phyloP scores from a whole-genome alignment of 2,888 invertebrate genomes.

The Perizoma affinitatum region DNA sequence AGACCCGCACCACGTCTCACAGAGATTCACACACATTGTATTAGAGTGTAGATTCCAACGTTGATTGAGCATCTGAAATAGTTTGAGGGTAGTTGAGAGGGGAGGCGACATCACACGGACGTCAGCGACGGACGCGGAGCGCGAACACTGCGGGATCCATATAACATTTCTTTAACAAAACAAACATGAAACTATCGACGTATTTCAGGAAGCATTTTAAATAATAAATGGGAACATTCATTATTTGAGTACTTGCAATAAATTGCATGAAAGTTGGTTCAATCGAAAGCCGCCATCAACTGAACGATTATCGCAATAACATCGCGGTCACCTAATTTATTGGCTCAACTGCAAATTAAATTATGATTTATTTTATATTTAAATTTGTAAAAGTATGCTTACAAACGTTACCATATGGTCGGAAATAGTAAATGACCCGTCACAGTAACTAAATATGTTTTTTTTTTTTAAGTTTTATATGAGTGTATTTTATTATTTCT shows the following conservation, averaged over 20 bases:
- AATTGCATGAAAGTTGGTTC: not conserved
- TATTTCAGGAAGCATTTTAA: no score
- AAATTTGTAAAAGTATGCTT: no score
- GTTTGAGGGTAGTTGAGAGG: not conserved
- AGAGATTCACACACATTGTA: not conserved
- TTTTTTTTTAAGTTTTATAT: no score
- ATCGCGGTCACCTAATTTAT: slow-evolving; percentile 10
- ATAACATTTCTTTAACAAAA: no score
- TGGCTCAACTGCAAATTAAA: not conserved
- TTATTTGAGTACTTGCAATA: not conserved
- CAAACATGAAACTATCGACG: no score
- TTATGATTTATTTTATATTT: no score
- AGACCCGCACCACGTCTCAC: not conserved
- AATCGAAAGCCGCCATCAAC: slow-evolving; percentile 15
- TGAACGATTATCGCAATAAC: slow-evolving; percentile 22
- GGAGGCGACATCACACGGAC: slow-evolving; percentile 1
- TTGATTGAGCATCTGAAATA: not conserved
- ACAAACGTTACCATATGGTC: no score
- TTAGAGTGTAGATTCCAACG: not conserved
- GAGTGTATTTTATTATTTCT: no score
- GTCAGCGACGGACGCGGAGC: not conserved
- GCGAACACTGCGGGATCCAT: no score
- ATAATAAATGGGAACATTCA: not conserved
- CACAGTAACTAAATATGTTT: no score
- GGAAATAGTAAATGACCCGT: no score